phyloP scores from a whole-genome alignment of 2,113 vertebrate genomes.

The Calidris pygmaea region DNA sequence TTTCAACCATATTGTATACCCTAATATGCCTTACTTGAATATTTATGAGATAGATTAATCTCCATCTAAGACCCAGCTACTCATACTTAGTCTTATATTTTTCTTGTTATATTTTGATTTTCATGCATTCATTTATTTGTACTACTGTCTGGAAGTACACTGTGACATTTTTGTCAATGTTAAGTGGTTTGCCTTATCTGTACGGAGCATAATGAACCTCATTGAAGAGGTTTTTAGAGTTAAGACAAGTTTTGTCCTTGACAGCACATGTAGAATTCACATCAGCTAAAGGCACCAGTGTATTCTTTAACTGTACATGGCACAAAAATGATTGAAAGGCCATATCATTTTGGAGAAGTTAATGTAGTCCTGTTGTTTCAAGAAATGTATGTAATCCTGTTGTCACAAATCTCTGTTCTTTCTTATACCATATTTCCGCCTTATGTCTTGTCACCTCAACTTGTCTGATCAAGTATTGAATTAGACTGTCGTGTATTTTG shows the following conservation, averaged over 20 bases:
- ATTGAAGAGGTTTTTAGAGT: not conserved
- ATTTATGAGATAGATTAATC: not conserved
- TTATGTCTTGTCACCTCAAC: not conserved
- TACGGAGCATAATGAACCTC: not conserved
- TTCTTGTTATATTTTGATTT: not conserved
- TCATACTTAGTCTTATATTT: not conserved
- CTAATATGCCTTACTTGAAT: not conserved
- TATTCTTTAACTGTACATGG: not conserved
- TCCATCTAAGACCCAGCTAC: not conserved
- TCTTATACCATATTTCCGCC: not conserved
- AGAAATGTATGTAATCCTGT: not conserved
- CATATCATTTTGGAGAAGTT: not conserved
- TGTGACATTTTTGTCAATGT: not conserved
- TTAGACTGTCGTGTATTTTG: not conserved
- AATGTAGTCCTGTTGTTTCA: not conserved
- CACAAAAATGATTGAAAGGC: not conserved
- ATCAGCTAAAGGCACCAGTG: not conserved
- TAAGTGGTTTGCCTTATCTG: constrained; percentile 16
- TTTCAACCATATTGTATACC: not conserved
- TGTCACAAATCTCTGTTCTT: not conserved
- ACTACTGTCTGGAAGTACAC: not conserved
- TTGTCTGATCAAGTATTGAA: not conserved
- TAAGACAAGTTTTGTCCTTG: not conserved
- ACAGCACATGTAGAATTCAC: not conserved
- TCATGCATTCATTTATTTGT: not conserved